phyloP scores from a whole-genome alignment of 2,113 vertebrate genomes.

The Vombatus ursinus region DNA sequence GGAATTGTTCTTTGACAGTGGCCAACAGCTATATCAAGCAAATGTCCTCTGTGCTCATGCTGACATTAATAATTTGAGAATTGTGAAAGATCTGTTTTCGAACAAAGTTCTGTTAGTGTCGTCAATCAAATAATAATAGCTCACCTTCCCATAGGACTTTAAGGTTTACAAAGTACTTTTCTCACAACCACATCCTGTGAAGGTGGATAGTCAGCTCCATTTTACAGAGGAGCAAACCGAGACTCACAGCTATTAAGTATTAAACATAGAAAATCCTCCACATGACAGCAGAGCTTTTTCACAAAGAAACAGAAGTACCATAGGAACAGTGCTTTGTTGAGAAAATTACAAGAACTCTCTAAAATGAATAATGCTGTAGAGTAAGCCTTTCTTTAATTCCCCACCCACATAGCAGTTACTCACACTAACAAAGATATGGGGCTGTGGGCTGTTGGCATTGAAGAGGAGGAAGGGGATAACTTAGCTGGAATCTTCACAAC shows the following conservation, averaged over 20 bases:
- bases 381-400: neutral
- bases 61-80: neutral
- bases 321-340: neutral
- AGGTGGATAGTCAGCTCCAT: neutral
- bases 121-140: neutral
- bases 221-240: neutral
- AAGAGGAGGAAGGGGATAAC: conserved; percentile 32
- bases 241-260: neutral
- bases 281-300: neutral
- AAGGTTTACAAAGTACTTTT: neutral
- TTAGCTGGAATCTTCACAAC: neutral
- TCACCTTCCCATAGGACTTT: neutral
- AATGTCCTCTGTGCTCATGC: neutral
- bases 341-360: conserved; percentile 41
- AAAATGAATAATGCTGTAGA: neutral
- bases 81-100: neutral
- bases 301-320: neutral
- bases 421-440: neutral
- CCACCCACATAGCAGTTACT: neutral
- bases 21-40: neutral
- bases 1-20: neutral
- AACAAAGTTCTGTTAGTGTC: neutral
- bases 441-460: neutral
- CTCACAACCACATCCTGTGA: neutral
- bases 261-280: neutral